A percentile compares a stretch with the other conserved stretches of the same genome.
These are phyloP conservation scores for Coracias cyanogaster DNA, from an alignment of 2,797 vertebrate species.

Conservation along the genomic window DNA sequence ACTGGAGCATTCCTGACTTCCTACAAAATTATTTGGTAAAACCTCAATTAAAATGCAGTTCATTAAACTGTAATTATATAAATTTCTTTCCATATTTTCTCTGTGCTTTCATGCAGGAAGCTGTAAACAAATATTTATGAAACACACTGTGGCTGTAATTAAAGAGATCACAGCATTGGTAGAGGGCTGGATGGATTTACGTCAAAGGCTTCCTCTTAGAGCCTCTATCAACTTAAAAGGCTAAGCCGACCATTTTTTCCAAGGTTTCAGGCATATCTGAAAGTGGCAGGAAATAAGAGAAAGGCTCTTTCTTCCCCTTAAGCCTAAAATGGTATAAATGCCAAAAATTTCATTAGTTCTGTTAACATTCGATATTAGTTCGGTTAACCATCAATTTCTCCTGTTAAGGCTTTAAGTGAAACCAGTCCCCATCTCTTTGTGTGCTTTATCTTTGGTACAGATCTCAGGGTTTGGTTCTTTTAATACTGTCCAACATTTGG, in stretches of 20 bases:
- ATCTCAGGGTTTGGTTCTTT: neutral
- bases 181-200: neutral
- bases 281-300: neutral
- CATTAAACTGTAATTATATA: slow-evolving; percentile 55
- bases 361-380: neutral
- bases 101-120: neutral
- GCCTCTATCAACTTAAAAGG: neutral
- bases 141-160: slow-evolving; percentile 38
- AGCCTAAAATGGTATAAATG: neutral
- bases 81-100: slow-evolving; percentile 35
- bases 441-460: neutral
- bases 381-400: neutral
- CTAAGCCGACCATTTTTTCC: neutral
- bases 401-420: neutral
- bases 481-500: neutral
- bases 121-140: slow-evolving; percentile 61
- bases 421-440: neutral
- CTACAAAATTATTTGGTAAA: slow-evolving; percentile 27
- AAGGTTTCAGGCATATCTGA: neutral
- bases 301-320: neutral
- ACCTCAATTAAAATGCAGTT: slow-evolving; percentile 49
- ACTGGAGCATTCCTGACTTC: neutral
- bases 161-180: neutral
- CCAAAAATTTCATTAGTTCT: neutral
- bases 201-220: neutral